A percentile compares a stretch with the other conserved stretches of the same genome.
phyloP scores from a whole-genome alignment of 2,113 vertebrate genomes.

The Urocolius indicus region DNA sequence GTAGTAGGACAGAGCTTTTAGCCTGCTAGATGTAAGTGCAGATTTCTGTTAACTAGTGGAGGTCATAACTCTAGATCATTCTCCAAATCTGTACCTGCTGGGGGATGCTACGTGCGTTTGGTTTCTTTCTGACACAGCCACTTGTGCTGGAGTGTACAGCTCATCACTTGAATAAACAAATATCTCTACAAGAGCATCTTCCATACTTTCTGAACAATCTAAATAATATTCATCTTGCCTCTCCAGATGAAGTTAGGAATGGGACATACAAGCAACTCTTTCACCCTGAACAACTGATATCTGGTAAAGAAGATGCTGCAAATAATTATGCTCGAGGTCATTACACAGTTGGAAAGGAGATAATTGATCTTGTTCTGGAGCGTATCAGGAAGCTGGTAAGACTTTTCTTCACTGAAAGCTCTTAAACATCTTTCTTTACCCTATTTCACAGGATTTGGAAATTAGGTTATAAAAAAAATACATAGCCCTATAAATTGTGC shows the following conservation, averaged over 20 bases:
- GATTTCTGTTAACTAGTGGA: not conserved
- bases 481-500: not conserved
- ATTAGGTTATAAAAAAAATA: not conserved
- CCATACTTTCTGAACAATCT: not conserved
- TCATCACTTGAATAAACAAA: not conserved
- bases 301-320: slow-evolving; percentile 90
- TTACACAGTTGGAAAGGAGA: slow-evolving; percentile 87
- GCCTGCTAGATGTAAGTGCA: not conserved
- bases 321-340: slow-evolving; percentile 90
- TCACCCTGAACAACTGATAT: slow-evolving; percentile 89
- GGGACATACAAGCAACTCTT: slow-evolving; percentile 84
- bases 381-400: slow-evolving; percentile 85
- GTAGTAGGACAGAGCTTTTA: not conserved
- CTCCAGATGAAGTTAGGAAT: slow-evolving; percentile 83
- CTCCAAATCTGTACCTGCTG: not conserved
- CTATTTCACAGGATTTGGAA: not conserved
- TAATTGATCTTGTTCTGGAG: slow-evolving; percentile 84
- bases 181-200: not conserved
- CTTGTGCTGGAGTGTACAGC: not conserved
- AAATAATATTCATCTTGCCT: not conserved
- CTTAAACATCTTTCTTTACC: not conserved
- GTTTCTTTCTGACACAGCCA: not conserved
- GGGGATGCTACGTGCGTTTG: not conserved
- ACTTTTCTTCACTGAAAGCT: not conserved
- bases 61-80: not conserved